A percentile compares a stretch with the other conserved stretches of the same genome.
phyloP scores from a whole-genome alignment of 1,140 invertebrate genomes.

The Copidosoma floridanum region DNA sequence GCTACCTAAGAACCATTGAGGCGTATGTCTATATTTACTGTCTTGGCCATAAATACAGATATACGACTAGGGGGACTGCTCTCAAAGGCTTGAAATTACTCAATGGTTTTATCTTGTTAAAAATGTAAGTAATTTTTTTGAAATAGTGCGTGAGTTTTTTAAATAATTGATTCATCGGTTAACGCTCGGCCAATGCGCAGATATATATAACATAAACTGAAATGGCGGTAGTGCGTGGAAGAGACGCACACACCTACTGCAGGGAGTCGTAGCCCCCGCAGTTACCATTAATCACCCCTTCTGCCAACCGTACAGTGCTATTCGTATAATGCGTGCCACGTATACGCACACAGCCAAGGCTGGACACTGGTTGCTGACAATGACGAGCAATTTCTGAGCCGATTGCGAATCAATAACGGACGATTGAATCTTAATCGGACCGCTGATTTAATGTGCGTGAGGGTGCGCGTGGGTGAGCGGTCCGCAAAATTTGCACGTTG shows the following conservation, averaged over 20 bases:
- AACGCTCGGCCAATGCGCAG: conserved; percentile 47
- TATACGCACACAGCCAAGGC: conserved; percentile 24
- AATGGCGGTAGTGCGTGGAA: conserved; percentile 46
- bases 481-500: conserved; percentile 1
- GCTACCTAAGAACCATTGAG: no score
- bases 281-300: conserved; percentile 55
- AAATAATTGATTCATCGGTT: conserved; percentile 56
- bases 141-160: conserved; percentile 52
- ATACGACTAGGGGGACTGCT: no score
- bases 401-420: conserved; percentile 22
- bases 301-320: conserved; percentile 1
- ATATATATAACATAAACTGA: no score
- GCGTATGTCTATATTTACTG: no score
- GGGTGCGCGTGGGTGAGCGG: not conserved
- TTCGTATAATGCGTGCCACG: conserved; percentile 41
- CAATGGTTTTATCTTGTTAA: no score
- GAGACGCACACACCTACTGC: no score
- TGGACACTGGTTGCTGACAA: conserved; percentile 31
- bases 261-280: no score
- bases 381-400: conserved; percentile 21
- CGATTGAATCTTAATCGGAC: conserved; percentile 27
- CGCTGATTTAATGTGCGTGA: conserved; percentile 11
- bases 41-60: no score
- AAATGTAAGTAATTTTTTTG: no score
- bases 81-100: no score